Evolutionary conservation across 1,140 invertebrate genomes (phyloP).

Genomic region (Holotrichia oblita): DNA sequence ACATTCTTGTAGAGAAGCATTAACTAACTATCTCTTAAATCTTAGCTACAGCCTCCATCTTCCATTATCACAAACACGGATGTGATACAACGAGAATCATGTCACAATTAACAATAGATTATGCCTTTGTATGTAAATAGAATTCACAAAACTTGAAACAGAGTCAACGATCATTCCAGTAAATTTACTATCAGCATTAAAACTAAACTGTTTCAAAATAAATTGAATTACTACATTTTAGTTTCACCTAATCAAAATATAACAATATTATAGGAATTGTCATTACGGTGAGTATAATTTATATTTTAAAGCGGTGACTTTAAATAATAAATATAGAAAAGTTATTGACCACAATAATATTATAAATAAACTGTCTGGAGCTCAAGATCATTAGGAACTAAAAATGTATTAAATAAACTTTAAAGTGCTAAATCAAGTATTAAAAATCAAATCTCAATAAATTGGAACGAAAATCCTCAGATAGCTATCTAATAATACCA

Average conservation of each 20-base stretch:
- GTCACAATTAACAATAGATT: too few species aligned
- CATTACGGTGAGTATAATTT: neutral
- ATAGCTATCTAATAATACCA: slow-evolving; percentile 33
- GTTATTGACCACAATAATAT: neutral
- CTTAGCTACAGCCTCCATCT: too few species aligned
- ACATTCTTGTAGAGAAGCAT: too few species aligned
- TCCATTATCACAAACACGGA: too few species aligned
- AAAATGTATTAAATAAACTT: neutral
- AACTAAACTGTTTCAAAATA: neutral
- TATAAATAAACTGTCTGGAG: neutral
- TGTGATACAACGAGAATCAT: too few species aligned
- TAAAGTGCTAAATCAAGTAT: neutral
- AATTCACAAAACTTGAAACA: too few species aligned
- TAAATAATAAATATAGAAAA: neutral
- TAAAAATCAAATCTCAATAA: slow-evolving; percentile 18
- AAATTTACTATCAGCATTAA: slow-evolving; percentile 10
- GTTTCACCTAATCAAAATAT: neutral
- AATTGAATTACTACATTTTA: neutral
- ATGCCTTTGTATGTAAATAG: too few species aligned
- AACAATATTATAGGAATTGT: neutral
- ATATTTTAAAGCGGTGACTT: neutral
- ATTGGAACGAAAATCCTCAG: neutral
- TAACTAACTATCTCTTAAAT: too few species aligned
- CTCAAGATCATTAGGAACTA: neutral
- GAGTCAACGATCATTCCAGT: too few species aligned